phyloP scores from a whole-genome alignment of 2,797 vertebrate genomes.

The Acomys russatus region DNA sequence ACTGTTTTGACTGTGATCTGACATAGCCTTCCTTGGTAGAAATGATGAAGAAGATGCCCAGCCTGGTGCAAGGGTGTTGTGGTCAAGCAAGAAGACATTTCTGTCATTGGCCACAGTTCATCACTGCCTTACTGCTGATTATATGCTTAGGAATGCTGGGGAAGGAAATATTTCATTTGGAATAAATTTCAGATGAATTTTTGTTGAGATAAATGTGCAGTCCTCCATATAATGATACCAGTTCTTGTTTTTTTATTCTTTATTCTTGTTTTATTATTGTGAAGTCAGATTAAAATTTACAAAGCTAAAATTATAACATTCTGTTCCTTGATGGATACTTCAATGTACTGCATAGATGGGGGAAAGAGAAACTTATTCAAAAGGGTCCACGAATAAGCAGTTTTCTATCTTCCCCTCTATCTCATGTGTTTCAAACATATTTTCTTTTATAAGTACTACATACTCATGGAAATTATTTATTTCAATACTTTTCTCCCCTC shows the following conservation, averaged over 20 bases:
- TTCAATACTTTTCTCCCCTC: too few species aligned
- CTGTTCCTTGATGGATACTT: not conserved
- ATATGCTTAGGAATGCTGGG: not conserved
- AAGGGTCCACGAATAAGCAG: too few species aligned
- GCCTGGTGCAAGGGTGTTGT: not conserved
- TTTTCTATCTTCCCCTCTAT: too few species aligned
- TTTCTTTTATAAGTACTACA: too few species aligned
- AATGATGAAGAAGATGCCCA: too few species aligned
- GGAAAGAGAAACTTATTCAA: too few species aligned
- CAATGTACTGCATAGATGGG: too few species aligned
- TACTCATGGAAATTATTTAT: too few species aligned
- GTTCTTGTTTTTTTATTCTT: too few species aligned
- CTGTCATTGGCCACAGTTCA: not conserved
- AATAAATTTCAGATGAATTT: not conserved
- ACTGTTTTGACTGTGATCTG: not conserved
- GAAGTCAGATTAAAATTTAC: not conserved
- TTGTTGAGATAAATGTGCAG: too few species aligned
- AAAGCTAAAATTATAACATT: not conserved
- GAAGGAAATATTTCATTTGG: not conserved
- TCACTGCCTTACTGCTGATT: not conserved
- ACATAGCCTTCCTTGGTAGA: not conserved
- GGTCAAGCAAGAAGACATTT: not conserved
- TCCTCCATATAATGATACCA: not conserved
- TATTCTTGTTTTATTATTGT: too few species aligned
- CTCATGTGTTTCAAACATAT: too few species aligned